Conservation (phyloP, 2,113 vertebrate genomes). For the Trematocara marginatum region DNA sequence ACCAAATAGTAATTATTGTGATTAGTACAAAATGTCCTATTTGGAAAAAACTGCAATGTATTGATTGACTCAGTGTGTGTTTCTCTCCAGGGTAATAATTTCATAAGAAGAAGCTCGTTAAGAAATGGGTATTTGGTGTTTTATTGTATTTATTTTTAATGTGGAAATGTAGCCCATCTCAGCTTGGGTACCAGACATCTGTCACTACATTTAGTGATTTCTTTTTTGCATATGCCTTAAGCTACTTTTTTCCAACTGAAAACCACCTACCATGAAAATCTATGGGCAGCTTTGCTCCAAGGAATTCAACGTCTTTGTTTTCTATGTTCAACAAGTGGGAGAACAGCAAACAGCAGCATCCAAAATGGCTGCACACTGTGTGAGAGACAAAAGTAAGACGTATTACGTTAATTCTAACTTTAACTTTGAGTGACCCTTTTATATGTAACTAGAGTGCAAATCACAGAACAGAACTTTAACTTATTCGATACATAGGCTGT, state of each 20-base stretch:
- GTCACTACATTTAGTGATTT: background rate
- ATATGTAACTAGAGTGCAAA: background rate
- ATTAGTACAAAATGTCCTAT: background rate
- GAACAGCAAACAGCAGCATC: background rate
- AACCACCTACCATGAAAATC: background rate
- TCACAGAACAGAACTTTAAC: background rate
- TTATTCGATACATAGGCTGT: background rate
- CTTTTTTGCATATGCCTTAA: background rate
- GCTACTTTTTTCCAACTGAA: background rate
- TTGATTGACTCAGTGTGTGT: background rate
- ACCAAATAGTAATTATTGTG: background rate
- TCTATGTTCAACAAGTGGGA: background rate
- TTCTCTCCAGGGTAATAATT: background rate
- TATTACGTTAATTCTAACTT: background rate
- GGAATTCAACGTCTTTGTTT: background rate
- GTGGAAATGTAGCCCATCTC: background rate
- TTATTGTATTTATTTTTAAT: background rate
- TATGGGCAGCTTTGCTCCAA: background rate
- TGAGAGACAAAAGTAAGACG: background rate
- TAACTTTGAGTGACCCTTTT: background rate
- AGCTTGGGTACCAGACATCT: background rate
- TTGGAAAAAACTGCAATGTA: background rate
- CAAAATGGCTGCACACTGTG: background rate
- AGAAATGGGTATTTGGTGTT: background rate
- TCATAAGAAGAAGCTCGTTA: background rate